Evolutionary conservation across 2,888 invertebrate genomes (phyloP).

Genomic region (Chironomus riparius): DNA sequence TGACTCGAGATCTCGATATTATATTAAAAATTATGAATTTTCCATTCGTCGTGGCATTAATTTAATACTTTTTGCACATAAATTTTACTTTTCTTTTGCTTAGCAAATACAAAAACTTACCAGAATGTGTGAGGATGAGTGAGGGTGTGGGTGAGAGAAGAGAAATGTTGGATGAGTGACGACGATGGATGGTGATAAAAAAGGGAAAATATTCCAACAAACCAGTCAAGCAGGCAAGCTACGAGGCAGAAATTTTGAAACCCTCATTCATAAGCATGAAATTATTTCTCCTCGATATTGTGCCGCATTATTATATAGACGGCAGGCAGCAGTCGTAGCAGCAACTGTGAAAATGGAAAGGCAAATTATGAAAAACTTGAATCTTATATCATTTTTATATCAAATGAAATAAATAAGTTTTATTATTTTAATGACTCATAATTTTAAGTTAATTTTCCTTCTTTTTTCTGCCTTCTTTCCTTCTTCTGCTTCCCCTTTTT

Average conservation of each 20-base stretch:
- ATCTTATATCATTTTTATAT: constrained; percentile 24
- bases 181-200: constrained; percentile 23
- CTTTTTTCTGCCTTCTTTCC: background rate
- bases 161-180: constrained; percentile 5
- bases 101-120: background rate
- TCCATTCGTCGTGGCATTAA: constrained; percentile 14
- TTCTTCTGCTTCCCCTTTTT: background rate
- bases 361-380: constrained; percentile 19
- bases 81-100: background rate
- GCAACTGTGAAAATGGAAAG: background rate
- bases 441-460: constrained; percentile 25
- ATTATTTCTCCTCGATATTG: constrained; percentile 1
- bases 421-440: constrained; percentile 25
- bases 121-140: background rate
- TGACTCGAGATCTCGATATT: constrained; percentile 18
- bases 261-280: background rate
- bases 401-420: constrained; percentile 25
- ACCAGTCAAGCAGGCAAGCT: background rate
- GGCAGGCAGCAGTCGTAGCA: background rate
- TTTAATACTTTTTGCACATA: background rate
- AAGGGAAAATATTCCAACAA: constrained; percentile 6
- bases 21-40: background rate
- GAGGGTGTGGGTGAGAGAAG: background rate
- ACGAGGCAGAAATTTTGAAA: background rate
- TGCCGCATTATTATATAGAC: background rate